phyloP scores from a whole-genome alignment of 2,113 vertebrate species.

The Sinocyclocheilus rhinocerous region DNA sequence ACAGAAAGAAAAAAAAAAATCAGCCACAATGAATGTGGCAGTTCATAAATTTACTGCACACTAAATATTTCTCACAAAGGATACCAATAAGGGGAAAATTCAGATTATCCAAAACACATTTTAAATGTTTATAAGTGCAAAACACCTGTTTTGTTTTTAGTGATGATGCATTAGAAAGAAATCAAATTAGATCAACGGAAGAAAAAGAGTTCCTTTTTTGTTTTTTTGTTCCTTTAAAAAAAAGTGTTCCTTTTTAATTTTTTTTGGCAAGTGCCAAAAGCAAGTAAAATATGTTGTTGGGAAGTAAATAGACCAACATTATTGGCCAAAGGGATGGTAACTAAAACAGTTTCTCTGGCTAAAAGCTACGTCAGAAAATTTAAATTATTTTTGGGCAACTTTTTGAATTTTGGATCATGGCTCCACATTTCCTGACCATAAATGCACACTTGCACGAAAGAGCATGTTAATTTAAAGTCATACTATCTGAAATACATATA shows the following conservation, averaged over 20 bases:
- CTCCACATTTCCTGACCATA: background rate
- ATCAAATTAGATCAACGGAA: background rate
- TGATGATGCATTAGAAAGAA: background rate
- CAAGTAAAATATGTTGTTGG: background rate
- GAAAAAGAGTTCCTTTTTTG: background rate
- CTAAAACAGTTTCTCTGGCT: background rate
- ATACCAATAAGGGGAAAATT: background rate
- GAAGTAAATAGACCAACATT: background rate
- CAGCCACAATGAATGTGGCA: background rate
- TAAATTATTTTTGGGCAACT: background rate
- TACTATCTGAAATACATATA: background rate
- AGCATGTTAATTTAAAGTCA: background rate
- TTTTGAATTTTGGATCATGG: background rate
- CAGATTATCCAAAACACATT: background rate
- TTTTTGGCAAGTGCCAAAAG: background rate
- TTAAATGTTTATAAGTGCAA: background rate
- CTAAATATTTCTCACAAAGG: background rate
- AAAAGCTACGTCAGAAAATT: background rate
- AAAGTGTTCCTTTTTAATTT: no score
- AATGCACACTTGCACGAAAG: background rate
- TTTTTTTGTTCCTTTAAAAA: no score
- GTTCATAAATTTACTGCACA: background rate
- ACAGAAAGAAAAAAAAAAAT: background rate
- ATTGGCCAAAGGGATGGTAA: background rate
- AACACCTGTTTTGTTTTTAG: background rate